phyloP scores from a whole-genome alignment of 2,888 invertebrate genomes.

The Phania funesta region DNA sequence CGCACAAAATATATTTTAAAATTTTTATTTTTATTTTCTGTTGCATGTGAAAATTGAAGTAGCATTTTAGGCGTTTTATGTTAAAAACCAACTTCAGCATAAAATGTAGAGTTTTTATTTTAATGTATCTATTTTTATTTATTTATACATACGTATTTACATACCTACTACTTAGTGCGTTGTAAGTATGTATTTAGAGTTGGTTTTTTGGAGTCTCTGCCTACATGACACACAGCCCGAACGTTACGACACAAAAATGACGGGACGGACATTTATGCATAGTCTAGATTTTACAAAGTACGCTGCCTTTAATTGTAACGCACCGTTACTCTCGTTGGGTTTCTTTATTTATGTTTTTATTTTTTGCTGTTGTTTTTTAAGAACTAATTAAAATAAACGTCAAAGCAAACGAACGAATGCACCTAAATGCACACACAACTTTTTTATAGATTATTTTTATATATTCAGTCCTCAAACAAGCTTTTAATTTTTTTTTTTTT shows the following conservation, averaged over 20 bases:
- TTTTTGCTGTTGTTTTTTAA: slow-evolving; percentile 61
- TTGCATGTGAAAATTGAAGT: slow-evolving; percentile 49
- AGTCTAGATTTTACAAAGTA: slow-evolving; percentile 21
- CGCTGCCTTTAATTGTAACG: slow-evolving; percentile 66
- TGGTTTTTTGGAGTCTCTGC: slow-evolving; percentile 41
- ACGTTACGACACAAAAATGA: slow-evolving; percentile 12
- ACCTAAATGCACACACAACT: slow-evolving; percentile 69
- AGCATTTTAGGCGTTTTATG: slow-evolving; percentile 64
- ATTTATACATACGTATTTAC: slow-evolving; percentile 1
- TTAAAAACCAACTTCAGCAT: not conserved
- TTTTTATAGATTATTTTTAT: slow-evolving; percentile 40
- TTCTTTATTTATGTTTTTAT: slow-evolving; percentile 50
- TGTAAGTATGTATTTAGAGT: slow-evolving; percentile 49
- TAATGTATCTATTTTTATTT: slow-evolving; percentile 30
- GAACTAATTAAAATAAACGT: slow-evolving; percentile 73
- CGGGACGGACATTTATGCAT: slow-evolving; percentile 16
- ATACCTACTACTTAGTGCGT: slow-evolving; percentile 48
- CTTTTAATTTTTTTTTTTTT: slow-evolving; percentile 39
- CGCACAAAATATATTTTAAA: slow-evolving; percentile 48
- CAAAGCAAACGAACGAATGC: slow-evolving; percentile 69
- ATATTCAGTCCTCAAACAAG: slow-evolving; percentile 41
- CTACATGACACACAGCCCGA: slow-evolving; percentile 51
- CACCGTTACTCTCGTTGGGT: slow-evolving; percentile 67
- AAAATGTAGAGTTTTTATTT: slow-evolving; percentile 55
- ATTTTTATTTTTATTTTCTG: slow-evolving; percentile 40